Conservation (phyloP, 1,140 invertebrate genomes). For the Habropoda laboriosa region DNA sequence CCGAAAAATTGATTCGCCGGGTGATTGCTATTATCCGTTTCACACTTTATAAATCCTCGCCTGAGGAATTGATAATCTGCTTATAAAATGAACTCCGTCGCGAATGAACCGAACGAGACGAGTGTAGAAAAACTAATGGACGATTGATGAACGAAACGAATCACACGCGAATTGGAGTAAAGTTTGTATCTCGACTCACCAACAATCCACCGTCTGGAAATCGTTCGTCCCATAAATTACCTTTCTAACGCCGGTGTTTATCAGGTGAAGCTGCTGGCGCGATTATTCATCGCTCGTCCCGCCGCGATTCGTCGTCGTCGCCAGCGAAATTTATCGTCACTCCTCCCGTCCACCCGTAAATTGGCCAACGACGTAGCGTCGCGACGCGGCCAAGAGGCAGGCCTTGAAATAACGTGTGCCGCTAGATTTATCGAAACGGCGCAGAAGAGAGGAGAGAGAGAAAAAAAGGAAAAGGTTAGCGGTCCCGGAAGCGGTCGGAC, state of each 20-base stretch:
- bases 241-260: constrained; percentile 14
- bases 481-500: neutral
- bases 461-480: neutral
- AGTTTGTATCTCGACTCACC: neutral
- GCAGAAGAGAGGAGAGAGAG: neutral
- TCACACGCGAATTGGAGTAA: too few species aligned
- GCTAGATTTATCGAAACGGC: constrained; percentile 19
- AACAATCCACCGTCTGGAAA: neutral
- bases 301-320: neutral
- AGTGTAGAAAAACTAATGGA: neutral
- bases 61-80: neutral
- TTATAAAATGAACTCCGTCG: neutral
- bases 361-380: neutral
- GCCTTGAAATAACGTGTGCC: neutral
- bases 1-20: constrained; percentile 2
- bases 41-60: neutral
- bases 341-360: neutral
- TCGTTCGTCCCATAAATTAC: neutral
- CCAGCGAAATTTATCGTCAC: constrained; percentile 20
- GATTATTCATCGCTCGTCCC: constrained; percentile 25
- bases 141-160: neutral
- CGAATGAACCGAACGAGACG: neutral
- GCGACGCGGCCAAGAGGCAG: neutral
- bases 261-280: neutral
- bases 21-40: constrained; percentile 16